Conservation (phyloP, 1,140 invertebrate genomes). For the Frieseomelitta varia region DNA sequence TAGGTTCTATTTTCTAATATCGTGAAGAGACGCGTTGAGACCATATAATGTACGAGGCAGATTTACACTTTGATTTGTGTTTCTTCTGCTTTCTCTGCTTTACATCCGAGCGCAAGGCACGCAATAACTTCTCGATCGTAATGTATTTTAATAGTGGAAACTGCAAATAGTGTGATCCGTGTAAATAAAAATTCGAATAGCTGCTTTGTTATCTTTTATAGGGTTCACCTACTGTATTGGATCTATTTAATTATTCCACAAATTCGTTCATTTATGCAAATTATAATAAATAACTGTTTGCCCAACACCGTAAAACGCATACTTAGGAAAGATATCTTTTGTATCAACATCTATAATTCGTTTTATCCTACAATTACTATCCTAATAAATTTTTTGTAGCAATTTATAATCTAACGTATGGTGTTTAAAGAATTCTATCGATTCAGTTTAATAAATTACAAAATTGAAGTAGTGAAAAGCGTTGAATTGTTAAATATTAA, state of each 20-base stretch:
- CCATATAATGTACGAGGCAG: background rate
- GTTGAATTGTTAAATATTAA: too few relatives aligned
- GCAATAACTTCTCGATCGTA: slow-evolving; percentile 1
- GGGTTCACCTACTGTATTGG: background rate
- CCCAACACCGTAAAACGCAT: background rate
- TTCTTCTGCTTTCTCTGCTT: slow-evolving; percentile 9
- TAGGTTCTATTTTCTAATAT: background rate
- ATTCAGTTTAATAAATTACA: too few relatives aligned
- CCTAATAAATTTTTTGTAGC: too few relatives aligned
- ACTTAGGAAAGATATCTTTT: background rate
- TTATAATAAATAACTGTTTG: background rate
- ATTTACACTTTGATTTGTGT: slow-evolving; percentile 1
- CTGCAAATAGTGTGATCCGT: background rate
- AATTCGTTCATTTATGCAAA: too few relatives aligned
- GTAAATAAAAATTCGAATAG: background rate
- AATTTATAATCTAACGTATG: too few relatives aligned
- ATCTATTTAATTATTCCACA: background rate
- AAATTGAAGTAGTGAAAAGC: too few relatives aligned
- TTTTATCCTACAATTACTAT: background rate
- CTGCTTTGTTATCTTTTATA: background rate
- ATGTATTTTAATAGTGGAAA: slow-evolving; percentile 20
- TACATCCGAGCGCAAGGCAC: background rate
- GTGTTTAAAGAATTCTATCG: too few relatives aligned
- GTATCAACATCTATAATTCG: background rate
- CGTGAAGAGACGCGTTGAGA: too few relatives aligned